These are phyloP conservation scores for Hypothenemus hampei DNA, from an alignment of 1,140 invertebrate species.

Conservation along the genomic window DNA sequence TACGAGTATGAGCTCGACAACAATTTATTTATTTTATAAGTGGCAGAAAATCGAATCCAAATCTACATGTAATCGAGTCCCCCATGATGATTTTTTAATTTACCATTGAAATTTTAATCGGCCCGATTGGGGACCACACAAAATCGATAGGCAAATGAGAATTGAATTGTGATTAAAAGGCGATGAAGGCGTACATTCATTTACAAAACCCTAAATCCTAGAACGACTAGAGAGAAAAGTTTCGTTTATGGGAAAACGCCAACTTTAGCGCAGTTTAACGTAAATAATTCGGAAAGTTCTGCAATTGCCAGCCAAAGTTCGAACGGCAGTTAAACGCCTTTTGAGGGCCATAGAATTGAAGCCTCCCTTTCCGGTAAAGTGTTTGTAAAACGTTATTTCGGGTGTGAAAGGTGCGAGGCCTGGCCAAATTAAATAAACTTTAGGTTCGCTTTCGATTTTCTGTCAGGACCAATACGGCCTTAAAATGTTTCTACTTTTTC, in stretches of 20 bases:
- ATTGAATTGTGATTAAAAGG: no score
- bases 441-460: conserved; percentile 12
- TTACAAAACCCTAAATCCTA: not conserved
- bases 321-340: conserved; percentile 12
- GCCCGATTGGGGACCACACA: no score
- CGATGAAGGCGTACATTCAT: not conserved
- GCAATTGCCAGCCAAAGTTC: conserved; percentile 21
- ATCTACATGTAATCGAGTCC: no score
- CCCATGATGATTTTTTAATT: no score
- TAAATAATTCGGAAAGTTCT: conserved; percentile 21
- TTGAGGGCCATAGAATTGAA: conserved; percentile 4
- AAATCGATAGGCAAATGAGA: no score
- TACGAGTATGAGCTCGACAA: not conserved
- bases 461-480: conserved; percentile 6
- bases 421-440: conserved; percentile 18
- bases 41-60: no score
- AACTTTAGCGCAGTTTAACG: conserved; percentile 8
- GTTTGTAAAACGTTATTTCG: conserved; percentile 20
- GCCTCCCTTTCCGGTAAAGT: conserved; percentile 1
- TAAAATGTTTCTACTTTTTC: not conserved
- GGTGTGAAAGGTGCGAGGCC: conserved; percentile 17
- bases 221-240: conserved; percentile 4
- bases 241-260: conserved; percentile 6
- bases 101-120: no score
- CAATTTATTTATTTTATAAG: no score